These are phyloP conservation scores for Austrofundulus limnaeus DNA, from an alignment of 2,113 vertebrate species.

Conservation along the genomic window DNA sequence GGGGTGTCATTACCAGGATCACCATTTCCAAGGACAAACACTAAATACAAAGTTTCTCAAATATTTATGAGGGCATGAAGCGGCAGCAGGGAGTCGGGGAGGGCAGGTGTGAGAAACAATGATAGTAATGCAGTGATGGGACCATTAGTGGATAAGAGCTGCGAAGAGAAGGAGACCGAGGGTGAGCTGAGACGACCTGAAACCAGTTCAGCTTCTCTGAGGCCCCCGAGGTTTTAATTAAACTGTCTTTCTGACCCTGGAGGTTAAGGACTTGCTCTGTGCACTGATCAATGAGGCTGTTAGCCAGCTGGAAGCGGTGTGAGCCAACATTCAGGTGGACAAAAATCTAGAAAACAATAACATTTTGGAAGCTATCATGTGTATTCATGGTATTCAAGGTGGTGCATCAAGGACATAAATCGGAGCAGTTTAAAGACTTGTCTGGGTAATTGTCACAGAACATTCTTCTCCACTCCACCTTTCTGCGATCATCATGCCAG, in stretches of 20 bases:
- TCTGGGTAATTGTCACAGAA: background rate
- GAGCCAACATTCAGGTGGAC: background rate
- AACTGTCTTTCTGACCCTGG: constrained; percentile 30
- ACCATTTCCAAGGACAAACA: constrained; percentile 7
- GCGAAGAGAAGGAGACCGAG: constrained; percentile 19
- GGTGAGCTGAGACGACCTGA: constrained; percentile 27
- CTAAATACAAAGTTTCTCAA: constrained; percentile 19
- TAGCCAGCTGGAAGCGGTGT: constrained; percentile 14
- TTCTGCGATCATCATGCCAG: too few relatives aligned
- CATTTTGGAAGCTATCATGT: background rate
- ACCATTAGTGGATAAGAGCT: constrained; percentile 37
- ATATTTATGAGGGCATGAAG: constrained; percentile 33
- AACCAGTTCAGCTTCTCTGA: constrained; percentile 42
- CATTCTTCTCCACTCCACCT: too few relatives aligned
- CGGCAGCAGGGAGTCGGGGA: constrained; percentile 21
- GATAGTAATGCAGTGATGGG: constrained; percentile 25
- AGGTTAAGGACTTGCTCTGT: constrained; percentile 33
- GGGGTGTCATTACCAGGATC: constrained; percentile 24
- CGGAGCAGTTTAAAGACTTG: constrained; percentile 18
- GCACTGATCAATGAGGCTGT: constrained; percentile 27
- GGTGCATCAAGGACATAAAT: constrained; percentile 10
- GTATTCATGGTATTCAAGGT: constrained; percentile 2
- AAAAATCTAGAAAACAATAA: constrained; percentile 9
- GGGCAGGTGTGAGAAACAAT: constrained; percentile 8
- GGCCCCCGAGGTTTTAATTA: constrained; percentile 57